A percentile compares a stretch with the other conserved stretches of the same genome.
These are phyloP conservation scores for Drosophila greeni DNA, from an alignment of 2,888 invertebrate species.

Conservation along the genomic window DNA sequence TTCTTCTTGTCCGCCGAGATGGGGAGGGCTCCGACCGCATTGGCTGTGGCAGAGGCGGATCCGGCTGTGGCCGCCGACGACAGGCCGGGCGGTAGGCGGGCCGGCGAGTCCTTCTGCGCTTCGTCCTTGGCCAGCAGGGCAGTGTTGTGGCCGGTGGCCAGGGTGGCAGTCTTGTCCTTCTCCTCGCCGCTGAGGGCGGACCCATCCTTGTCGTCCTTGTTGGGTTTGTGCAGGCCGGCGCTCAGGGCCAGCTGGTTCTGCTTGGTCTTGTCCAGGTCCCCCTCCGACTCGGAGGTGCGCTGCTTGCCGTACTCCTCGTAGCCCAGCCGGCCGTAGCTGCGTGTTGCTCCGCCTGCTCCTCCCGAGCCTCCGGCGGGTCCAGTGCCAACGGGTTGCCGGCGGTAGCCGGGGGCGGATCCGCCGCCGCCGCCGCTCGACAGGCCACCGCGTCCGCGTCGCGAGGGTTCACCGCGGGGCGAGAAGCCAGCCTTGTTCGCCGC, in stretches of 20 bases:
- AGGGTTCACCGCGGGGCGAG: slow-evolving; percentile 93
- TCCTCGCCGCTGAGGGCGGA: slow-evolving; percentile 50
- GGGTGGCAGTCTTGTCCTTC: slow-evolving; percentile 66
- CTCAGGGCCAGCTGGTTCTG: slow-evolving; percentile 84
- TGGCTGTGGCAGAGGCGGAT: slow-evolving; percentile 34
- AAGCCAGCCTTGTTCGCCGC: slow-evolving; percentile 83
- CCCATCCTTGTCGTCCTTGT: slow-evolving; percentile 60
- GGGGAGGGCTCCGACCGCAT: slow-evolving; percentile 17
- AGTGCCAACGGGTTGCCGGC: slow-evolving; percentile 77
- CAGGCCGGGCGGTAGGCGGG: slow-evolving; percentile 61
- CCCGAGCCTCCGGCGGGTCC: slow-evolving; percentile 16
- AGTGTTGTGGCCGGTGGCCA: slow-evolving; percentile 62
- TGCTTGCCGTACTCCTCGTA: slow-evolving; percentile 73
- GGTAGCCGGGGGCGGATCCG: slow-evolving; percentile 60
- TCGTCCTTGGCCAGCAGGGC: slow-evolving; percentile 67
- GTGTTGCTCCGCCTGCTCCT: slow-evolving; percentile 33
- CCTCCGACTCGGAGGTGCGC: slow-evolving; percentile 75
- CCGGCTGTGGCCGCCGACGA: slow-evolving; percentile 26
- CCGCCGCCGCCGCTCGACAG: slow-evolving; percentile 76
- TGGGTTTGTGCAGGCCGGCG: slow-evolving; percentile 81
- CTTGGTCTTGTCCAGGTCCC: slow-evolving; percentile 84
- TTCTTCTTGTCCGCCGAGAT: slow-evolving; percentile 31
- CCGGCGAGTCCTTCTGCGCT: slow-evolving; percentile 24
- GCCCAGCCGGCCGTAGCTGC: slow-evolving; percentile 67
- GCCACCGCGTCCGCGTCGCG: slow-evolving; percentile 87